These are phyloP conservation scores for Periophthalmodon schlosseri DNA, from an alignment of 2,113 vertebrate species.

Conservation along the genomic window DNA sequence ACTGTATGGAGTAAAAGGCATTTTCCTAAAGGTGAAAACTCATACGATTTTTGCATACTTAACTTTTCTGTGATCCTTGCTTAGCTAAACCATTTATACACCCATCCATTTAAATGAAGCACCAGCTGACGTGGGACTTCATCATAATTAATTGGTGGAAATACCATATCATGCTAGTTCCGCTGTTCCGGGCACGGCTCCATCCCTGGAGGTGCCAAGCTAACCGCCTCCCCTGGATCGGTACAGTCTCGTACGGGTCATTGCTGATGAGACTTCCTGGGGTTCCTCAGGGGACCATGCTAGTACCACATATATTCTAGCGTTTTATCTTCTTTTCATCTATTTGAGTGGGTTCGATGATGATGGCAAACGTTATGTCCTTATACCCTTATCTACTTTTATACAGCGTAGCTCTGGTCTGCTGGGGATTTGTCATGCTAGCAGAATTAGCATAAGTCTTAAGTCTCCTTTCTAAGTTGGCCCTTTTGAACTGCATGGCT, in stretches of 20 bases:
- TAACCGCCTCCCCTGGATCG: constrained; percentile 48
- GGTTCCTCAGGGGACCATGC: constrained; percentile 48
- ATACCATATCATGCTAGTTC: constrained; percentile 46
- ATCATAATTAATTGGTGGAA: constrained; percentile 53
- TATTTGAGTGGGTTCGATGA: constrained; percentile 45
- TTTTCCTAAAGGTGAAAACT: background rate
- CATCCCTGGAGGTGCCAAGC: constrained; percentile 29
- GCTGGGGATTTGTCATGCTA: background rate
- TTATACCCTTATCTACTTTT: background rate
- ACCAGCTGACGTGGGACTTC: constrained; percentile 28
- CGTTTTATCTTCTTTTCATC: constrained; percentile 38
- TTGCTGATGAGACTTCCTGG: constrained; percentile 65
- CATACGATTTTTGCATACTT: background rate
- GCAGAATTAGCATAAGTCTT: constrained; percentile 3
- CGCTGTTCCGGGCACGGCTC: constrained; percentile 31
- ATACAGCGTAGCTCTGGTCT: background rate
- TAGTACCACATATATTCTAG: constrained; percentile 16
- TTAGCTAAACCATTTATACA: background rate
- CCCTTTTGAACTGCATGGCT: background rate
- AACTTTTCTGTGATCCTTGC: background rate
- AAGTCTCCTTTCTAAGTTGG: background rate
- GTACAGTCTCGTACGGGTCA: constrained; percentile 52
- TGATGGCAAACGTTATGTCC: constrained; percentile 1
- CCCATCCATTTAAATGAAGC: constrained; percentile 31
- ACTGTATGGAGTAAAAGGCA: too few relatives aligned